Evolutionary conservation across 2,888 invertebrate species (phyloP).

Genomic region (Tachina lurida): DNA sequence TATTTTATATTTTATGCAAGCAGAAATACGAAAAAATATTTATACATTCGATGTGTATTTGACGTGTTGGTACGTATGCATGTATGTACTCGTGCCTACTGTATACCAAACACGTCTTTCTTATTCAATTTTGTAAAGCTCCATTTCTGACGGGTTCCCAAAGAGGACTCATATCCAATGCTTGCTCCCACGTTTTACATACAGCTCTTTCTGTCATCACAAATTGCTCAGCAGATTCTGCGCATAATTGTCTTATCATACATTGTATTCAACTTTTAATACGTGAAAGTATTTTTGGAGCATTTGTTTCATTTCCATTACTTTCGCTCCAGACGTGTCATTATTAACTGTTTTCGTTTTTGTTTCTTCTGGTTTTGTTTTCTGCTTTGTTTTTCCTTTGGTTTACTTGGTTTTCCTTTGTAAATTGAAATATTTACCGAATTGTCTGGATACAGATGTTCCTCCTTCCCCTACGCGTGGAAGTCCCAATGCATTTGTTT

Average conservation of each 20-base stretch:
- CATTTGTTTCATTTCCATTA: conserved; percentile 66
- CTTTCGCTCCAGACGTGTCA: conserved; percentile 61
- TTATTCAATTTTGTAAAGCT: conserved; percentile 3
- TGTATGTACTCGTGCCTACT: too few relatives aligned
- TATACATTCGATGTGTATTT: not conserved
- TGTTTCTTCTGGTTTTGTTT: conserved; percentile 12
- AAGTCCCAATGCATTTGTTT: conserved; percentile 23
- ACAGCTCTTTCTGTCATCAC: not conserved
- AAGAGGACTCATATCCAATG: not conserved
- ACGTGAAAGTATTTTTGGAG: conserved; percentile 20
- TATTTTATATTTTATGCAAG: not conserved
- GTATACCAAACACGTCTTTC: not conserved
- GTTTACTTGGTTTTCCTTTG: conserved; percentile 47
- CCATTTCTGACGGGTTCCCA: conserved; percentile 33
- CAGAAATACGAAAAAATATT: not conserved
- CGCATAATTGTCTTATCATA: conserved; percentile 30
- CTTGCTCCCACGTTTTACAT: not conserved
- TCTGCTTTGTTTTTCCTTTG: conserved; percentile 21
- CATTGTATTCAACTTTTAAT: not conserved
- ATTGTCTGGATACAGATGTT: conserved; percentile 59
- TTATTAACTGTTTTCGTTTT: conserved; percentile 57
- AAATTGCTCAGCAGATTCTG: conserved; percentile 5
- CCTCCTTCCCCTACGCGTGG: conserved; percentile 10
- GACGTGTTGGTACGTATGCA: not conserved
- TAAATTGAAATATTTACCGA: conserved; percentile 58